Evolutionary conservation across 1,140 invertebrate genomes (phyloP).

Genomic region (Dendrolimus kikuchii): DNA sequence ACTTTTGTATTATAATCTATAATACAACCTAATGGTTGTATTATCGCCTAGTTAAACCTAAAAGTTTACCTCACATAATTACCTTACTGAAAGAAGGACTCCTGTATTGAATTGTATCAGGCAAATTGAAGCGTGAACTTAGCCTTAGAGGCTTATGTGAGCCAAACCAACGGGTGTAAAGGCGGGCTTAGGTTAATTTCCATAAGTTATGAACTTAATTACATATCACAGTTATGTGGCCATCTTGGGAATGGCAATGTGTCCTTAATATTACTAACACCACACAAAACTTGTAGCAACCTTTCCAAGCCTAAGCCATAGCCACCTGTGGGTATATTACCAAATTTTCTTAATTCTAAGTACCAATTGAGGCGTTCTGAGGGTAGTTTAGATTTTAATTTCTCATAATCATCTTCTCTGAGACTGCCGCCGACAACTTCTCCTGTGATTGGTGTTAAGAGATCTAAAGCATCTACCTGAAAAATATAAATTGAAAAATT

Average conservation of each 20-base stretch:
- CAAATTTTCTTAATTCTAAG: constrained; percentile 91
- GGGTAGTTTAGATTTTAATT: constrained; percentile 78
- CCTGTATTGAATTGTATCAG: no score
- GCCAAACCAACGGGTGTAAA: no score
- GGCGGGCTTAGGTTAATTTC: no score
- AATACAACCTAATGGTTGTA: no score
- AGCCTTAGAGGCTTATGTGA: no score
- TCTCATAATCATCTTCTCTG: constrained; percentile 85
- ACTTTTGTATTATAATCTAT: no score
- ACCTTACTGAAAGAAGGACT: no score
- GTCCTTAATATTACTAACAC: constrained; percentile 92
- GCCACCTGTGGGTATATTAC: constrained; percentile 90
- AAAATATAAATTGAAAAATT: constrained; percentile 15
- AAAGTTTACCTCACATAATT: no score
- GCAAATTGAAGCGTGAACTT: no score
- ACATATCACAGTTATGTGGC: constrained; percentile 81
- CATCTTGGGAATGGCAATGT: constrained; percentile 95
- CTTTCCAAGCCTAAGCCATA: constrained; percentile 98
- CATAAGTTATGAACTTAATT: constrained; percentile 11
- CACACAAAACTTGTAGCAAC: constrained; percentile 86
- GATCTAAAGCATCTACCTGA: constrained; percentile 83
- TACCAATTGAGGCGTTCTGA: constrained; percentile 87
- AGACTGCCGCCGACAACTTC: constrained; percentile 96
- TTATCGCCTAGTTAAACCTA: no score
- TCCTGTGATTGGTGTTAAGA: constrained; percentile 90